Evolutionary conservation across 2,797 vertebrate genomes (phyloP).

Genomic region (Xiphorhynchus erythropygius): DNA sequence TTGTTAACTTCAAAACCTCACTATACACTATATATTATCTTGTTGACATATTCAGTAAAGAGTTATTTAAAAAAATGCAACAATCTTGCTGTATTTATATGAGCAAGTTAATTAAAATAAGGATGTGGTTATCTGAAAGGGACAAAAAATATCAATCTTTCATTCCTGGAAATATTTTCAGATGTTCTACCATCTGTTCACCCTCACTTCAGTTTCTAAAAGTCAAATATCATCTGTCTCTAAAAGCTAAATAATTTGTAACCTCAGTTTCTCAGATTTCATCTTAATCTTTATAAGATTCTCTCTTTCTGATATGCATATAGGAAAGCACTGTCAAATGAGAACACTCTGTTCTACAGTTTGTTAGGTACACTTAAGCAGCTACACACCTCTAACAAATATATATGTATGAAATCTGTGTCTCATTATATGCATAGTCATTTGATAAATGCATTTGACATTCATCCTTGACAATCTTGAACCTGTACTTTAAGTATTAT

Average conservation of each 20-base stretch:
- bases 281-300: neutral
- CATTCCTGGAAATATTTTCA: neutral
- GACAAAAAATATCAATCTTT: neutral
- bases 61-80: conserved; percentile 74
- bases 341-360: neutral
- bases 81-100: conserved; percentile 70
- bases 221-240: neutral
- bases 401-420: neutral
- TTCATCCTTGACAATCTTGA: neutral
- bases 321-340: neutral
- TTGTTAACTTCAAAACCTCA: conserved; percentile 75
- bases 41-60: conserved; percentile 81
- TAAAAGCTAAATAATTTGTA: neutral
- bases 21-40: conserved; percentile 78
- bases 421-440: neutral
- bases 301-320: neutral
- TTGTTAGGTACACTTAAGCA: neutral
- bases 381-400: neutral
- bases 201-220: neutral
- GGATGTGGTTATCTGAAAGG: neutral
- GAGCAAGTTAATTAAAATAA: conserved; percentile 49
- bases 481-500: neutral
- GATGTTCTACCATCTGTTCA: neutral
- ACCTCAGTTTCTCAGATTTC: neutral
- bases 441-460: neutral